Evolutionary conservation across 2,888 invertebrate species (phyloP).

Genomic region (Acrobasis suavella): DNA sequence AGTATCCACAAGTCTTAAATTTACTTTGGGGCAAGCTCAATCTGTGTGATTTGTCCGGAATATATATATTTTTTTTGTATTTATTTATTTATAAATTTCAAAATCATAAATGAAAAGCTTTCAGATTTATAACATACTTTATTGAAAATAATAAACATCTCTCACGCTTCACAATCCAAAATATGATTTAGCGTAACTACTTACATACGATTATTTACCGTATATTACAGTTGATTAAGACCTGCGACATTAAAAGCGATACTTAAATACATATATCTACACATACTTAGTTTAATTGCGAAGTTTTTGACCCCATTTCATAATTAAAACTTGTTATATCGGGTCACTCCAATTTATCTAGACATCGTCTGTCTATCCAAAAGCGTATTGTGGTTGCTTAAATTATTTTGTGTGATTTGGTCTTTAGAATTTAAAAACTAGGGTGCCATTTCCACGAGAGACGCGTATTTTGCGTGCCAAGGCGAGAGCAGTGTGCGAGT

Average conservation of each 20-base stretch:
- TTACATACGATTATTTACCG: slow-evolving; percentile 25
- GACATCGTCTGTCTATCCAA: not conserved
- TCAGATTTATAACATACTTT: slow-evolving; percentile 60
- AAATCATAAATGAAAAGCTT: slow-evolving; percentile 29
- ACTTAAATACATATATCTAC: slow-evolving; percentile 15
- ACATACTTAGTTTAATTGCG: not conserved
- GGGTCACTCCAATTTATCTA: not conserved
- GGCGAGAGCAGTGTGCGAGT: too few species aligned
- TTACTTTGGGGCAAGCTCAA: too few species aligned
- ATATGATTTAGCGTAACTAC: slow-evolving; percentile 47
- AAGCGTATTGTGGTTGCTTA: not conserved
- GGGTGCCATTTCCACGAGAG: not conserved
- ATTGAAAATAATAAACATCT: slow-evolving; percentile 77
- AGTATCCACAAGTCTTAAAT: too few species aligned
- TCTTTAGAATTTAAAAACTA: not conserved
- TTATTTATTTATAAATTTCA: too few species aligned
- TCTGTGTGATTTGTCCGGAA: too few species aligned
- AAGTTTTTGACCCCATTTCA: not conserved
- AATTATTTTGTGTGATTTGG: not conserved
- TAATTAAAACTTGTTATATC: not conserved
- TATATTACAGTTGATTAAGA: slow-evolving; percentile 24
- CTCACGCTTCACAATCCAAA: slow-evolving; percentile 58
- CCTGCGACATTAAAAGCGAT: slow-evolving; percentile 34
- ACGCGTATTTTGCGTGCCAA: not conserved
- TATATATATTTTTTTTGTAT: too few species aligned